phyloP scores from a whole-genome alignment of 1,140 invertebrate species.

The Riptortus pedestris region DNA sequence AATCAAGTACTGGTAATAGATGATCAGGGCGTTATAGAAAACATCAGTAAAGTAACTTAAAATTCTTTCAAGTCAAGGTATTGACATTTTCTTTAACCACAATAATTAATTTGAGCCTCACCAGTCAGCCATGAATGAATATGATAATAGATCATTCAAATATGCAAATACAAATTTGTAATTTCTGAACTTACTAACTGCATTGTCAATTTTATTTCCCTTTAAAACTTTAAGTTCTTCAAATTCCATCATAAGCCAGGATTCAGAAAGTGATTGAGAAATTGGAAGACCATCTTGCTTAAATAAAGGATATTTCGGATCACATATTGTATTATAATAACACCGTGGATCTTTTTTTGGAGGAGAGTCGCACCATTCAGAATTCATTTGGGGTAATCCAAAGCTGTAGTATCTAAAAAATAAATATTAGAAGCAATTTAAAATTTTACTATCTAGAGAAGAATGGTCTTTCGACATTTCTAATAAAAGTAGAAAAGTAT shows the following conservation, averaged over 20 bases:
- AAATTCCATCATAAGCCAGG: slow-evolving; percentile 50
- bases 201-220: too few species aligned
- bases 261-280: slow-evolving; percentile 50
- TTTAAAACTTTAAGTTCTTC: slow-evolving; percentile 30
- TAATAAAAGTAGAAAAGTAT: neutral
- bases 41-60: too few species aligned
- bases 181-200: too few species aligned
- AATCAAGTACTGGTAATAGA: too few species aligned
- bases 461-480: neutral
- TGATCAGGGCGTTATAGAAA: too few species aligned
- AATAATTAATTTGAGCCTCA: too few species aligned
- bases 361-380: slow-evolving; percentile 37
- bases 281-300: slow-evolving; percentile 57
- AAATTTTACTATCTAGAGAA: neutral
- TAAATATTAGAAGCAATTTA: neutral
- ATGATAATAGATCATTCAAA: too few species aligned
- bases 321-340: slow-evolving; percentile 56
- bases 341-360: slow-evolving; percentile 29
- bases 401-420: slow-evolving; percentile 37
- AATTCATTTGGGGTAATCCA: slow-evolving; percentile 37
- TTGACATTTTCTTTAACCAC: too few species aligned
- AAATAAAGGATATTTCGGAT: slow-evolving; percentile 65
- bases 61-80: too few species aligned
- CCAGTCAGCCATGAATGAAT: too few species aligned
- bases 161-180: too few species aligned